Conservation (phyloP, 2,888 invertebrate genomes). For the Clanis bilineata region DNA sequence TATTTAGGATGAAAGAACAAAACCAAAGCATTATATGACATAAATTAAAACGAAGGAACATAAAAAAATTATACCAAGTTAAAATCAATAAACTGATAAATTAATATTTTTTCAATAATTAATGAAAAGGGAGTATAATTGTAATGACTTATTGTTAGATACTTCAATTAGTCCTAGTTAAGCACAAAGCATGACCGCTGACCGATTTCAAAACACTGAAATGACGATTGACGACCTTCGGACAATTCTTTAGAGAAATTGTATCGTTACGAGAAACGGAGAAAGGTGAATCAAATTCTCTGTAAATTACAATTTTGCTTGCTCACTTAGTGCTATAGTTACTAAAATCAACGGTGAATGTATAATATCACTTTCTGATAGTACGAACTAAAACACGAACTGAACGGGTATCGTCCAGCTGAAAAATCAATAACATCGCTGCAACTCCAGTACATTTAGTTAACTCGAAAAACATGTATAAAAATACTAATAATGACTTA, state of each 20-base stretch:
- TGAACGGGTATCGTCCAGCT: conserved; percentile 28
- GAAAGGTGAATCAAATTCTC: not conserved
- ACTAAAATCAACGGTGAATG: not conserved
- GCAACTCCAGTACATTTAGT: conserved; percentile 31
- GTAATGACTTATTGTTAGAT: not conserved
- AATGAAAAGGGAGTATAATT: not conserved
- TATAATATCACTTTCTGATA: not conserved
- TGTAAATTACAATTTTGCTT: not conserved
- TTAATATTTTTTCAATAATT: not conserved
- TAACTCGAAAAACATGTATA: conserved; percentile 30
- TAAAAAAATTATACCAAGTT: too few species aligned
- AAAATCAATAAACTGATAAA: too few species aligned
- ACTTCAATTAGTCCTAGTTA: conserved; percentile 35
- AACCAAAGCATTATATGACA: too few species aligned
- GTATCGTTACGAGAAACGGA: not conserved
- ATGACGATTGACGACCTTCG: conserved; percentile 45
- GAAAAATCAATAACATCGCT: conserved; percentile 54
- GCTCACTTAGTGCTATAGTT: not conserved
- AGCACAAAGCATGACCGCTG: conserved; percentile 44
- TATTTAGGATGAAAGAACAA: too few species aligned
- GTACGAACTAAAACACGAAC: not conserved
- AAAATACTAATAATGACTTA: conserved; percentile 38
- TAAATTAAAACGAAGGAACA: too few species aligned
- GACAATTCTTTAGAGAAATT: conserved; percentile 20
- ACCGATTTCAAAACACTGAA: conserved; percentile 55